These are phyloP conservation scores for Syrphus vitripennis DNA, from an alignment of 2,888 invertebrate species.

Conservation along the genomic window DNA sequence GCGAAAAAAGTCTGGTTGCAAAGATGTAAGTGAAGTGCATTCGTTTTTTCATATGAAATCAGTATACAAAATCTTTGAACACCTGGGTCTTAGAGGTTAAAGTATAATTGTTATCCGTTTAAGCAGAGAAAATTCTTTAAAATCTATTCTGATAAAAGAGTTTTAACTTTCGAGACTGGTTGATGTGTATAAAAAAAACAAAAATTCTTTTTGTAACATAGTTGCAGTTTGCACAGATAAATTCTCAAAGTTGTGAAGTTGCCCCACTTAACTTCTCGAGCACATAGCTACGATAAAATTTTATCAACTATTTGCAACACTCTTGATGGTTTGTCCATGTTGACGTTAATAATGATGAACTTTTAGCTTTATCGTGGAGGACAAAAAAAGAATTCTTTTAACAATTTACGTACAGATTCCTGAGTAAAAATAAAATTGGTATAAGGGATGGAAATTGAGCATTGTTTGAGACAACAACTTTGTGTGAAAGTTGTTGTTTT, in stretches of 20 bases:
- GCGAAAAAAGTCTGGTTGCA: neutral
- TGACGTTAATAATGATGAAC: conserved; percentile 6
- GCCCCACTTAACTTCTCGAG: neutral
- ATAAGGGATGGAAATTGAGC: neutral
- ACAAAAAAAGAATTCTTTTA: neutral
- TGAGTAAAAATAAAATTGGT: neutral
- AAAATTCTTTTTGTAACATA: neutral
- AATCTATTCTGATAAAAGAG: too few species aligned
- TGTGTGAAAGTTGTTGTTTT: too few species aligned
- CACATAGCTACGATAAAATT: conserved; percentile 5
- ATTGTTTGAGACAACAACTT: neutral
- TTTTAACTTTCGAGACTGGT: too few species aligned
- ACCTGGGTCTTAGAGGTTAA: conserved; percentile 34
- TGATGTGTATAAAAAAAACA: too few species aligned
- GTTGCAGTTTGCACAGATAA: neutral
- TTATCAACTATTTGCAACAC: conserved; percentile 44
- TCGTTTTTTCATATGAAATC: conserved; percentile 40
- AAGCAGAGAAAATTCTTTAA: neutral
- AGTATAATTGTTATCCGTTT: conserved; percentile 21
- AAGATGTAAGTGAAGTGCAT: conserved; percentile 53
- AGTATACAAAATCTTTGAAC: conserved; percentile 37
- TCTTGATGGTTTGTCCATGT: neutral
- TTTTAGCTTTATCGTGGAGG: neutral
- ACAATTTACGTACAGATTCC: neutral
- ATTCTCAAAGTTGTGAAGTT: neutral